Percentiles rank a stretch among this genome's conserved stretches.
These are phyloP conservation scores for Agrochola litura DNA, from an alignment of 2,888 invertebrate species.

Conservation along the genomic window DNA sequence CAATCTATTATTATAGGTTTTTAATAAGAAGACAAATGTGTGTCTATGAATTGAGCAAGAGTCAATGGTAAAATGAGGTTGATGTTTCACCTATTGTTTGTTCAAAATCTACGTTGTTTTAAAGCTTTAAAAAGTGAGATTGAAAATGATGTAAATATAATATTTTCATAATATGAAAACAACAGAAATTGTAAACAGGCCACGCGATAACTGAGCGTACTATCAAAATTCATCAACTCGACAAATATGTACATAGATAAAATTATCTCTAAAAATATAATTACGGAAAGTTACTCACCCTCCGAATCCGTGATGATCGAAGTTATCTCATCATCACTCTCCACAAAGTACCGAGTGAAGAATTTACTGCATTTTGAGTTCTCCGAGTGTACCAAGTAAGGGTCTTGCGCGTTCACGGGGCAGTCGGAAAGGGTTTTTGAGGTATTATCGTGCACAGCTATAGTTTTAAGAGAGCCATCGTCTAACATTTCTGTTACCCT, in stretches of 20 bases:
- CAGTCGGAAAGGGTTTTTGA: slow-evolving; percentile 88
- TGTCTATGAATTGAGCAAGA: neutral
- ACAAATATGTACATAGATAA: slow-evolving; percentile 44
- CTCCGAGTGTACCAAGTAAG: slow-evolving; percentile 87
- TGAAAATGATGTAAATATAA: neutral
- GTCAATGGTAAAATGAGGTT: neutral
- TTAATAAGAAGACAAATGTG: neutral
- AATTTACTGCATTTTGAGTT: slow-evolving; percentile 92
- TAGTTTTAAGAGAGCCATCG: slow-evolving; percentile 88
- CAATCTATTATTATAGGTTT: neutral
- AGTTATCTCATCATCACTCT: slow-evolving; percentile 93
- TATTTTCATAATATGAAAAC: slow-evolving; percentile 12
- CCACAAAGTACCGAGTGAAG: slow-evolving; percentile 92
- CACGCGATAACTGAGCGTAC: slow-evolving; percentile 29
- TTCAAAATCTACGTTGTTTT: neutral
- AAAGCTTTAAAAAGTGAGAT: neutral
- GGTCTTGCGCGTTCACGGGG: slow-evolving; percentile 86
- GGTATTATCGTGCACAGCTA: slow-evolving; percentile 88
- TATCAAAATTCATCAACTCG: slow-evolving; percentile 42
- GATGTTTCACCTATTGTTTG: neutral
- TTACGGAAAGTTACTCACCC: slow-evolving; percentile 82
- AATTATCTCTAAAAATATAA: slow-evolving; percentile 41
- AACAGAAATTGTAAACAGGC: slow-evolving; percentile 19
- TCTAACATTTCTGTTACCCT: slow-evolving; percentile 88
- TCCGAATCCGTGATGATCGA: slow-evolving; percentile 94